These are phyloP conservation scores for Clarias laeviceps DNA, from an alignment of 2,797 vertebrate genomes.

Conservation along the genomic window DNA sequence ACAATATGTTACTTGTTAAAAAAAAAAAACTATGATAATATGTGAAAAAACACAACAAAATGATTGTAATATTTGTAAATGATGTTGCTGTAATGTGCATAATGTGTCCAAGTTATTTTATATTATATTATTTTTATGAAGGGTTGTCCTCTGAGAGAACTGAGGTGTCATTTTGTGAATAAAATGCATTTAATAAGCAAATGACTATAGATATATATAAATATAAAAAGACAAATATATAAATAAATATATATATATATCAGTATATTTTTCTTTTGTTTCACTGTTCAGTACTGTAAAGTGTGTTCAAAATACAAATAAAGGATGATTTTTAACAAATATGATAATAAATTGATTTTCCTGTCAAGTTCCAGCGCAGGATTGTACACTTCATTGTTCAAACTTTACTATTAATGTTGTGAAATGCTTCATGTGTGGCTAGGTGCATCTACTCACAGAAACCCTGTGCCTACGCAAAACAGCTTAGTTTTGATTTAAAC, in stretches of 20 bases:
- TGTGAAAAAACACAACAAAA: constrained; percentile 76
- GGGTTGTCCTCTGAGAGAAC: constrained; percentile 80
- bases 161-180: constrained; percentile 85
- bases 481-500: background rate
- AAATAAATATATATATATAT: constrained; percentile 74
- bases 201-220: constrained; percentile 82
- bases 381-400: background rate
- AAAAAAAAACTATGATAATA: constrained; percentile 69
- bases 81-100: constrained; percentile 83
- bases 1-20: constrained; percentile 76
- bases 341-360: constrained; percentile 22
- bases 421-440: background rate
- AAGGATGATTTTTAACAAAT: constrained; percentile 82
- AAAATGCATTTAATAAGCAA: constrained; percentile 85
- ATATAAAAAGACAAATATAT: constrained; percentile 74
- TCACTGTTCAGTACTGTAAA: constrained; percentile 86
- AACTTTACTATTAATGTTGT: background rate
- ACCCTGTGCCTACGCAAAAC: background rate
- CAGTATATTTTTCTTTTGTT: constrained; percentile 86
- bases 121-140: constrained; percentile 88
- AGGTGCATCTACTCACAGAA: background rate
- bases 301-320: constrained; percentile 86
- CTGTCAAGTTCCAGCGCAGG: no score
- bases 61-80: constrained; percentile 89
- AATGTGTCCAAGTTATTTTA: constrained; percentile 86